phyloP scores from a whole-genome alignment of 2,888 invertebrate species.

The Lasioglossum figueresi region DNA sequence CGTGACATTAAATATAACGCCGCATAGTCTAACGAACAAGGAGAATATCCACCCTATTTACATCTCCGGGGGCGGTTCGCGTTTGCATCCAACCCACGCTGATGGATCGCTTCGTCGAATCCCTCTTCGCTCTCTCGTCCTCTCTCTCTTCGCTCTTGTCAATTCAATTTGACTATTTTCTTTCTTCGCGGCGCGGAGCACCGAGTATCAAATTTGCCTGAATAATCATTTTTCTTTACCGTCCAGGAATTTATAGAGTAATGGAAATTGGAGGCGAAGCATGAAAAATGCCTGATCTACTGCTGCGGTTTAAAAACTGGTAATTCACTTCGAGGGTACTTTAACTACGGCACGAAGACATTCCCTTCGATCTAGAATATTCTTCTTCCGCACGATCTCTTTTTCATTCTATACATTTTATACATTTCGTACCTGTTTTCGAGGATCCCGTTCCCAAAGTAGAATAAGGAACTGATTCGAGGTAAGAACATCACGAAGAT shows the following conservation, averaged over 20 bases:
- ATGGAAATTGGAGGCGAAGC: not conserved
- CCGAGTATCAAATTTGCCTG: constrained; percentile 8
- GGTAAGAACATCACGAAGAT: not conserved
- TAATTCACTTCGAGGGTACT: not conserved
- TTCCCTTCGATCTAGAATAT: not conserved
- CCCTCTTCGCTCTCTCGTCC: not conserved
- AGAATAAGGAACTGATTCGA: not conserved
- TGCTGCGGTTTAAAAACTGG: not conserved
- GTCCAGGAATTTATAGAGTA: not conserved
- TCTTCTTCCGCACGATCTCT: not conserved
- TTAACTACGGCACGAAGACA: not conserved
- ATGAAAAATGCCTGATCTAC: not conserved
- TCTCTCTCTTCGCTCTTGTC: not conserved
- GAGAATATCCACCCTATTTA: constrained; percentile 22
- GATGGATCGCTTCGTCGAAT: constrained; percentile 37
- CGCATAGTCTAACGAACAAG: constrained; percentile 42
- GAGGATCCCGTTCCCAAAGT: not conserved
- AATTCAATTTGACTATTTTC: constrained; percentile 10
- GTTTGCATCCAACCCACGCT: constrained; percentile 14
- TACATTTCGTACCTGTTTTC: too few species aligned
- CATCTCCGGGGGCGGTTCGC: constrained; percentile 6
- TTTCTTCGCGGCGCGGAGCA: not conserved
- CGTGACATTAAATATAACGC: constrained; percentile 73
- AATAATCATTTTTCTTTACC: constrained; percentile 3
- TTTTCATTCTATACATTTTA: too few species aligned